Base-by-base conservation (phyloP, 2,888 invertebrate species). In the Tachina lurida region DNA sequence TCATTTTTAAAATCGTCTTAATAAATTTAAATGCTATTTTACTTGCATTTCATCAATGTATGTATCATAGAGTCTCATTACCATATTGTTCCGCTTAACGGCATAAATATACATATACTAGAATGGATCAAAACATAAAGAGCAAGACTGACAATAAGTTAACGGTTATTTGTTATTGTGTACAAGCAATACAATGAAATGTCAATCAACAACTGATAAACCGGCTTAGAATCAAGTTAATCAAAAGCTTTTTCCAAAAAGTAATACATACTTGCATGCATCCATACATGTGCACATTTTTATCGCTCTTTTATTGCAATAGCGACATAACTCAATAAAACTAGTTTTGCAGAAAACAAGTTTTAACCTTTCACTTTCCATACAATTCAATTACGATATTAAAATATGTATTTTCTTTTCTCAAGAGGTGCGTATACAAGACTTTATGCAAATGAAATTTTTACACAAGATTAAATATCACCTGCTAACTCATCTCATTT, bases 161-260 rank as follows among this genome's bases (percentile, higher is more conserved):
- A 60, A 60, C 60, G 60, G 60, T 39, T 39, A 3, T 58, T 39
- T 45, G 15, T 15, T 45, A 22, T 22, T 31, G 4, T 63, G 17
- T 9, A 10, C 45, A 22, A 15, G 13, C 31, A 31, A 13, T 43
- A 43, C 45, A 68, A 58, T 22, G 3, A 70, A 71, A 71, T 54
- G 54, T 52, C 60, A 68, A 67, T 52, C 60, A 68, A 67, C 58
- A 58, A 68, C 58, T 68, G 17, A 19, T 71, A 79, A 70, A 79
- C 76, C 47, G 67, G 67, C 76, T 76, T 58, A 58, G 45, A 76
- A 39, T 10, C n/a, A 31, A 45, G 8, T 22, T 12, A 39, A 15
- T 49, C 10, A 39, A 74, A 74, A 73, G 8, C 31, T 31, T 19
- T 54, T 17, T 39, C 41, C 41, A 12, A 41, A 10, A 43, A 43